Evolutionary conservation across 2,888 invertebrate genomes (phyloP).

Genomic region (Notodonta dromedarius): DNA sequence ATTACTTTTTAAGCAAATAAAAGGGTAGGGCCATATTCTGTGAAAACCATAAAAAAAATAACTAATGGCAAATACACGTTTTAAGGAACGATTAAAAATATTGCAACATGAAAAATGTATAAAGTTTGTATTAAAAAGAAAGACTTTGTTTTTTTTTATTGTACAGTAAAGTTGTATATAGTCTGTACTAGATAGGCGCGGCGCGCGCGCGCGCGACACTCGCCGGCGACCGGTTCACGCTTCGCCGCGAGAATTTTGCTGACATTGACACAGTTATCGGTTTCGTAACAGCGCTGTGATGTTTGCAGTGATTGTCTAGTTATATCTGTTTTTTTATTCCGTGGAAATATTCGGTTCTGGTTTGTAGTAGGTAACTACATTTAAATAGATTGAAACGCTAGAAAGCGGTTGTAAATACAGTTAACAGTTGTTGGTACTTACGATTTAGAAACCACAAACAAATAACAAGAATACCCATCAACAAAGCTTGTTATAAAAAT

Average conservation of each 20-base stretch:
- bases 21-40: too few species aligned
- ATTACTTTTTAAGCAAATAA: neutral
- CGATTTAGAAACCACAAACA: too few species aligned
- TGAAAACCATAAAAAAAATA: too few species aligned
- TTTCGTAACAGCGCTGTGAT: conserved; percentile 59
- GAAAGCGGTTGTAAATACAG: neutral
- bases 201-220: conserved; percentile 11
- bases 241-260: conserved; percentile 36
- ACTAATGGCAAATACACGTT: too few species aligned
- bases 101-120: too few species aligned
- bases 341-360: conserved; percentile 39
- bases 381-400: conserved; percentile 12
- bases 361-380: conserved; percentile 12
- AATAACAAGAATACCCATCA: too few species aligned
- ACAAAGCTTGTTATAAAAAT: too few species aligned
- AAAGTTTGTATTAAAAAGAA: too few species aligned
- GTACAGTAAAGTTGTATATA: too few species aligned
- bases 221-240: conserved; percentile 9
- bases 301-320: conserved; percentile 59
- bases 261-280: conserved; percentile 71
- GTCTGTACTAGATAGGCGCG: neutral
- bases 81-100: too few species aligned
- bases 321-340: conserved; percentile 41
- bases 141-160: neutral
- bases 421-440: too few species aligned